phyloP scores from a whole-genome alignment of 2,113 vertebrate species.

The Microcebus griseorufus region DNA sequence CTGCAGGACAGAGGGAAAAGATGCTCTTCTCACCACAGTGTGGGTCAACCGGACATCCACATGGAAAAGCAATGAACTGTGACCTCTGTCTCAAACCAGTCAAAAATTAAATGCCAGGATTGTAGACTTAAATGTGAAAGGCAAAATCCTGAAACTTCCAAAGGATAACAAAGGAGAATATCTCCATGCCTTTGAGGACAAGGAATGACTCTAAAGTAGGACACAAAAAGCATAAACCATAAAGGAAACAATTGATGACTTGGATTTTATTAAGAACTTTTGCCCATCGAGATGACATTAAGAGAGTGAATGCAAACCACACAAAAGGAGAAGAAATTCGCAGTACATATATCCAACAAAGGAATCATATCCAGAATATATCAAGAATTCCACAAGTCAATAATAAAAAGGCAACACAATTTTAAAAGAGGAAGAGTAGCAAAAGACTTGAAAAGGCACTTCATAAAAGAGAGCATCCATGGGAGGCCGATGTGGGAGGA shows the following conservation, averaged over 20 bases:
- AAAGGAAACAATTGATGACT: neutral
- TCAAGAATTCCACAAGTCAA: neutral
- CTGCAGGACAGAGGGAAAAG: neutral
- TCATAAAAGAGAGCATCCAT: neutral
- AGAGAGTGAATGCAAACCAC: conserved; percentile 32
- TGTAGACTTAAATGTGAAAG: neutral
- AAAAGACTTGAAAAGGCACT: neutral
- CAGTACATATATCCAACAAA: neutral
- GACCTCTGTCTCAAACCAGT: neutral
- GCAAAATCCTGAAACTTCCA: neutral
- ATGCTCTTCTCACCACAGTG: neutral
- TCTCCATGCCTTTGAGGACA: neutral
- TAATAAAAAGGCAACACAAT: neutral
- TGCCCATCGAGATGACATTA: conserved; percentile 14
- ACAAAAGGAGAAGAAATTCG: neutral
- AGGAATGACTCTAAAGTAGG: neutral
- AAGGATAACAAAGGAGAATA: neutral
- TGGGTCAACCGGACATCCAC: neutral
- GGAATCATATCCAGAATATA: neutral
- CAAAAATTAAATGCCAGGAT: neutral
- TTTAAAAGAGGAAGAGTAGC: neutral
- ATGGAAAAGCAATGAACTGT: neutral
- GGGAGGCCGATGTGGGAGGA: too few species aligned
- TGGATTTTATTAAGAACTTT: conserved; percentile 40
- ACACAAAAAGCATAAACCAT: neutral